Evolutionary conservation across 2,113 vertebrate species (phyloP).

Genomic region (Mus musculus): DNA sequence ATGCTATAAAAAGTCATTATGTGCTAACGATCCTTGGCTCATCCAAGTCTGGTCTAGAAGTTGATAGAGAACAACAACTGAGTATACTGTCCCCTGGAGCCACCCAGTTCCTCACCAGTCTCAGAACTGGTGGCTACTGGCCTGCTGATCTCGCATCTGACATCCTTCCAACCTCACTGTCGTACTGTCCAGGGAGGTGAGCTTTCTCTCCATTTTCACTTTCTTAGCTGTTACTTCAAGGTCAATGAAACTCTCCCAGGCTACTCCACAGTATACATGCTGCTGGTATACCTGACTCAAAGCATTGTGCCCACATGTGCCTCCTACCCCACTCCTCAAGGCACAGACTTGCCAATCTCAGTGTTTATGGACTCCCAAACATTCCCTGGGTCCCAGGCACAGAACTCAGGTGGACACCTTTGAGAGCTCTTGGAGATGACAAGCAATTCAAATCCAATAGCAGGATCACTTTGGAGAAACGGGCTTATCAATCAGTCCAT

Average conservation of each 20-base stretch:
- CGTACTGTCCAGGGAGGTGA: neutral
- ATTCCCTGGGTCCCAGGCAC: neutral
- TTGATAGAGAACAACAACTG: neutral
- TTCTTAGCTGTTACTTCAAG: constrained; percentile 61
- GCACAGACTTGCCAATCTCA: neutral
- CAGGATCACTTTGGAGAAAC: neutral
- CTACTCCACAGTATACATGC: neutral
- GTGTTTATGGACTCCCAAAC: neutral
- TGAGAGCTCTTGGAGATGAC: neutral
- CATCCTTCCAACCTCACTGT: neutral
- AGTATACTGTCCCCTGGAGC: neutral
- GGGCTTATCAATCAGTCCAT: neutral
- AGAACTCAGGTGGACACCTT: neutral
- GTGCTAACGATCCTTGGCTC: neutral
- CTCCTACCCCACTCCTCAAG: neutral
- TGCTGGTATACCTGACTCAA: neutral
- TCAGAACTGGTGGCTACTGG: neutral
- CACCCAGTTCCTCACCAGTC: neutral
- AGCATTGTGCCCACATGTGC: rapidly evolving
- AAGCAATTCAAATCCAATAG: neutral
- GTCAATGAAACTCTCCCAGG: constrained; percentile 3
- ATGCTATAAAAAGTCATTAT: constrained; percentile 32
- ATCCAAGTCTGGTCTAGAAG: neutral
- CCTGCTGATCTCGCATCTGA: neutral
- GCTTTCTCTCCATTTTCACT: neutral